Evolutionary conservation across 2,113 vertebrate species (phyloP).

Genomic region (Ctenodactylus gundi): DNA sequence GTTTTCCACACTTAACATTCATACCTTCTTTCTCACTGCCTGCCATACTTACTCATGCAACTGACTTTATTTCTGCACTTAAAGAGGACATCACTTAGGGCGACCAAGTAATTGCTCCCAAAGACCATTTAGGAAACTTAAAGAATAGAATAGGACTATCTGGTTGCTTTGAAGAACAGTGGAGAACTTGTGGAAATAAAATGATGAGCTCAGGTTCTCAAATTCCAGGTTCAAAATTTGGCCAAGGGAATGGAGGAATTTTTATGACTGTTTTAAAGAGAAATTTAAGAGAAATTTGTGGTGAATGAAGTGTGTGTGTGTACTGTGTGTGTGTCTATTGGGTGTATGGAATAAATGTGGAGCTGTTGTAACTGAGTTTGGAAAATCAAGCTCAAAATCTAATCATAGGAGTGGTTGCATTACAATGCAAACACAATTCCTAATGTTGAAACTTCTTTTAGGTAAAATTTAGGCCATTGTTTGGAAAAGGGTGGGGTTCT

Average conservation of each 20-base stretch:
- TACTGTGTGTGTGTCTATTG: background rate
- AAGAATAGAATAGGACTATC: background rate
- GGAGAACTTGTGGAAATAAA: background rate
- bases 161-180: background rate
- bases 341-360: background rate
- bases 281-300: background rate
- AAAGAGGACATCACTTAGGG: background rate
- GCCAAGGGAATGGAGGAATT: background rate
- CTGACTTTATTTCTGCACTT: background rate
- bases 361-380: background rate
- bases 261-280: background rate
- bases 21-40: background rate
- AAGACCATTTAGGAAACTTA: background rate
- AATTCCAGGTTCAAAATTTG: background rate
- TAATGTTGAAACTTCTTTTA: background rate
- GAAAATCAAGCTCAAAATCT: background rate
- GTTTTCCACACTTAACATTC: background rate
- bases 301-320: background rate
- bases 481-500: background rate
- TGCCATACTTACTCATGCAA: background rate
- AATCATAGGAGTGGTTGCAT: background rate
- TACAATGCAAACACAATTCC: background rate
- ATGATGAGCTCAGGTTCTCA: background rate
- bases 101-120: background rate
- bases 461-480: background rate